These are phyloP conservation scores for Silurus glanis DNA, from an alignment of 2,113 vertebrate species.

Conservation along the genomic window DNA sequence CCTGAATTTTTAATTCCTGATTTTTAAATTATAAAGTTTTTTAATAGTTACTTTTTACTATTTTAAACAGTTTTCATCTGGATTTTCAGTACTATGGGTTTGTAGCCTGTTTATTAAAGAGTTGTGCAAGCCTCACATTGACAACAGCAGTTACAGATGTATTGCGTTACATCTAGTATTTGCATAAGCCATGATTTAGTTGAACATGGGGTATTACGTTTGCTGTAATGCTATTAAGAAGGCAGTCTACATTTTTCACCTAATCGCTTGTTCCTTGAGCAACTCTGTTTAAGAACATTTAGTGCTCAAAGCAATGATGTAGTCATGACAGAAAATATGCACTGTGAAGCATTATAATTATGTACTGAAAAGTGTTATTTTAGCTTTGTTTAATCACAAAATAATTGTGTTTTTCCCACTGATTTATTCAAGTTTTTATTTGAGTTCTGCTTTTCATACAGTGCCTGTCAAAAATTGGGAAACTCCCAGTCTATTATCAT, in stretches of 20 bases:
- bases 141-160: background rate
- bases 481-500: too few relatives aligned
- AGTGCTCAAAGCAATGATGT: background rate
- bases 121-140: background rate
- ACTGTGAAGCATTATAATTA: background rate
- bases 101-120: background rate
- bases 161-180: background rate
- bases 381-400: background rate
- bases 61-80: background rate
- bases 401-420: background rate
- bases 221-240: background rate
- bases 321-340: background rate
- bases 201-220: background rate
- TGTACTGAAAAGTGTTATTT: background rate
- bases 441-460: background rate
- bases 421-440: background rate
- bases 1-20: too few relatives aligned
- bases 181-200: slow-evolving; percentile 1
- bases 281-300: background rate
- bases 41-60: background rate
- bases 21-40: too few relatives aligned
- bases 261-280: background rate
- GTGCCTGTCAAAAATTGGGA: too few relatives aligned
- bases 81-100: background rate
- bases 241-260: background rate